Conservation (phyloP, 1,140 invertebrate species). For the Harlomillsia oculata region DNA sequence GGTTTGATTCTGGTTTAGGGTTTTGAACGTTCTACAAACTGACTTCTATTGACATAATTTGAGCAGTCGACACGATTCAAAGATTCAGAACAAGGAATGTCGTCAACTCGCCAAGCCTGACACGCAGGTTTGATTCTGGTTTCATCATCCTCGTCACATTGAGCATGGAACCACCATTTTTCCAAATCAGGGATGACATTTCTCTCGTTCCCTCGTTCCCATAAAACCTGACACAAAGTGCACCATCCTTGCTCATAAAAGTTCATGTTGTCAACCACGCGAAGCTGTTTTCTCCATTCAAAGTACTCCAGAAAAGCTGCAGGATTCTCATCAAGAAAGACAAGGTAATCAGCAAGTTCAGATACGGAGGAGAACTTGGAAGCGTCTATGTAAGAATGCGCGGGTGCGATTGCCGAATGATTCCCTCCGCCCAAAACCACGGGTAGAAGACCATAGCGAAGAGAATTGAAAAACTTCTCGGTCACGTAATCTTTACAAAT, state of each 20-base stretch:
- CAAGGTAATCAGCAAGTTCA: slow-evolving; percentile 47
- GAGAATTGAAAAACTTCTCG: slow-evolving; percentile 39
- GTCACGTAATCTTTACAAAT: slow-evolving; percentile 42
- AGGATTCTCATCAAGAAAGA: slow-evolving; percentile 41
- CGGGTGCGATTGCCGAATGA: slow-evolving; percentile 50
- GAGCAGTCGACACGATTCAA: too few relatives aligned
- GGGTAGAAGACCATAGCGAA: slow-evolving; percentile 49
- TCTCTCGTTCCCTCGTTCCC: slow-evolving; percentile 14
- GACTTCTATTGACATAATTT: too few relatives aligned
- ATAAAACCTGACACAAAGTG: slow-evolving; percentile 14
- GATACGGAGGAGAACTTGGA: slow-evolving; percentile 45
- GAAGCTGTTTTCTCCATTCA: slow-evolving; percentile 27
- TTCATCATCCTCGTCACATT: too few relatives aligned
- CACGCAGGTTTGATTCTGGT: too few relatives aligned
- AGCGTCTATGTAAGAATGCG: slow-evolving; percentile 55
- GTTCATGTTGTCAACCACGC: slow-evolving; percentile 2
- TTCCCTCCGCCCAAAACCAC: slow-evolving; percentile 55
- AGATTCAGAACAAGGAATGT: too few relatives aligned
- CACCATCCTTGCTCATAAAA: slow-evolving; percentile 19
- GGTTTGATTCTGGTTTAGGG: too few relatives aligned
- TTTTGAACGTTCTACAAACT: too few relatives aligned
- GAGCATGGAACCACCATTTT: slow-evolving; percentile 22
- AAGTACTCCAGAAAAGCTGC: slow-evolving; percentile 38
- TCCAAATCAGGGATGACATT: slow-evolving; percentile 11
- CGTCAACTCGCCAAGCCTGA: too few relatives aligned